Evolutionary conservation across 2,113 vertebrate genomes (phyloP).

Genomic region (Mastomys coucha): DNA sequence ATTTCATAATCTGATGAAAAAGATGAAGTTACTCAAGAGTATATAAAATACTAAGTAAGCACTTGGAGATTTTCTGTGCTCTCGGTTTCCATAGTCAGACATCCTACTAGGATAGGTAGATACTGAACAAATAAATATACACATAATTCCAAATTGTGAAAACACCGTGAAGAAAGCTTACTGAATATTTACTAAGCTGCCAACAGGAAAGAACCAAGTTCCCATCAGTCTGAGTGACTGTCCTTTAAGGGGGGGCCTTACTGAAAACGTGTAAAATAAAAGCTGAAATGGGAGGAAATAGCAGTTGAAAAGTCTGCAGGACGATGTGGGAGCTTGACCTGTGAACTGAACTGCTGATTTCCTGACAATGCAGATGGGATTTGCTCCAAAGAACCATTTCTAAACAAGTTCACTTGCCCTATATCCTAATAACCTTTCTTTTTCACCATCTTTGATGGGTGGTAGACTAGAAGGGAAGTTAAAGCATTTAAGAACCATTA

Average conservation of each 20-base stretch:
- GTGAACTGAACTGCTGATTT: too few species aligned
- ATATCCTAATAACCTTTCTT: too few species aligned
- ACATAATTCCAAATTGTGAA: background rate
- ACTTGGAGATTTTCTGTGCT: background rate
- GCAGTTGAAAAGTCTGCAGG: background rate
- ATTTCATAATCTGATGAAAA: conserved; percentile 11
- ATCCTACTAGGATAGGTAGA: background rate
- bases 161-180: background rate
- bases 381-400: too few species aligned
- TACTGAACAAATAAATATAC: background rate
- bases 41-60: background rate
- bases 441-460: too few species aligned
- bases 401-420: too few species aligned
- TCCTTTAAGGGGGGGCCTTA: background rate
- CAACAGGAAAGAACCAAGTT: background rate
- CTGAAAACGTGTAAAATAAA: conserved; percentile 11
- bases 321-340: background rate
- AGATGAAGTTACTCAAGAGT: background rate
- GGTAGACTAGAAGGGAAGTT: too few species aligned
- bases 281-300: conserved; percentile 3
- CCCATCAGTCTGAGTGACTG: background rate
- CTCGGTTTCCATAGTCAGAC: background rate
- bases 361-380: too few species aligned
- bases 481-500: too few species aligned
- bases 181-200: background rate